Base-by-base conservation (phyloP, 2,797 vertebrate species). In the Falco biarmicus region DNA sequence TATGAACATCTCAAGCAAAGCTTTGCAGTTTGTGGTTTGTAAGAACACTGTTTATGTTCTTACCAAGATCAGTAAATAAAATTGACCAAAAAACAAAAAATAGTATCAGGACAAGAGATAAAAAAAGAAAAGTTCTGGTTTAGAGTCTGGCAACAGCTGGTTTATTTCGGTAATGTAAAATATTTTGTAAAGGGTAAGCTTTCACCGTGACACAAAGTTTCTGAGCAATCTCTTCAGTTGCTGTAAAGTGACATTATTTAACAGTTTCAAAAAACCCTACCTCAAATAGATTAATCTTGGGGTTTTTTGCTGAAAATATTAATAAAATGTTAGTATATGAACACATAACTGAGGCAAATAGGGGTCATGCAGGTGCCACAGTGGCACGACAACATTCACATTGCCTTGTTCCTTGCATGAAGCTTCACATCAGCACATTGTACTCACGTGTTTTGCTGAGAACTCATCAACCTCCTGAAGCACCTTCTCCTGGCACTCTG, bases 391-490 rank as follows among this genome's bases (percentile, higher is more conserved):
- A 1, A 34, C 32, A 28, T 39, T 60, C 34, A 34, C 19, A 14
- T 1, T 22, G 31, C 24, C 34, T 43, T 22, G 45, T 9, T 56
- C 29, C 26, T n/a, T 24, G n/a, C 28, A 59, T 2, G 32, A 84
- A 95, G 34, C 47, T 78, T 75, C 37, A 57, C 13, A 43, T 8
- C 15, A 65, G 21, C 14, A 37, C 15, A 57, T 31, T 0, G 11
- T 66, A 99, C 99, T 99, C 96, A 99, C 99, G 0, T 99, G 97
- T 97, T 97, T 98, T 93, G 95, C 94, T 77, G 97, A 98, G 97
- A 99, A 99, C 5, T 96, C 79, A 14, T 99, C 99, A 70, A 99
- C 98, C 89, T 99, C 99, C 39, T 61, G 95, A 84, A 99, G 98
- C 6, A 99, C 96, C 92, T 79, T 98, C 91, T 97, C 77, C 91